Base-by-base conservation (phyloP, 2,888 invertebrate species). In the Ormyrus labotus region DNA sequence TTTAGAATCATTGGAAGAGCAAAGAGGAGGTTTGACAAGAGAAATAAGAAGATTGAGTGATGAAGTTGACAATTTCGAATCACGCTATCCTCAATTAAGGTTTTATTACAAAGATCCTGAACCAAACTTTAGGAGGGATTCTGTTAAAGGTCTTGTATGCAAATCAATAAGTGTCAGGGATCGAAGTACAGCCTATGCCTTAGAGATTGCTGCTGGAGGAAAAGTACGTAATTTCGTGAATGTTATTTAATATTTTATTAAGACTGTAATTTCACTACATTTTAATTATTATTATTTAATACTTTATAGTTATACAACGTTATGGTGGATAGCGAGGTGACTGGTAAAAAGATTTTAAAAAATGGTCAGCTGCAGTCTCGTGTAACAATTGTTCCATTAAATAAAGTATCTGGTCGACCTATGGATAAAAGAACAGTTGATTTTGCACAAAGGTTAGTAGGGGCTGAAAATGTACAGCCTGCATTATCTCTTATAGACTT, bases 311-410 rank as follows among this genome's bases (percentile, higher is more conserved):
- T 99, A 48, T 97, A 95, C 91, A 96, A 98, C 92, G 95, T 98
- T 80, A 95, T 99, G 69, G 97, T 98, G 55, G 97, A 98, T 88
- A 95, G 94, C 64, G 97, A 98, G 88, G 92, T 92, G 73, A 96
- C 97, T 0, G 95, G 96, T 86, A 97, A 97, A 90, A 93, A 95
- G 88, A 92, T 99, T 82, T 92, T 99, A 77, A 94, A 97, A 91
- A 93, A 93, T 81, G 98, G 98, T 0, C 93, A 95, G 84, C 92
- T 99, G 80, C 94, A 94, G 89, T 92, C 93, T 19, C 93, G 98
- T 79, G 95, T 95, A 74, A 98, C 98, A 76, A 94, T 98, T 88
- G 96, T 98, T 81, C 98, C 98, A 45, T 93, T 99, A 84, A 98
- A 97, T 92, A 96, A 97, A 92, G 97, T 99, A 85, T 90, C 92